Conservation (phyloP, 2,888 invertebrate genomes). For the Coenonympha arcania region DNA sequence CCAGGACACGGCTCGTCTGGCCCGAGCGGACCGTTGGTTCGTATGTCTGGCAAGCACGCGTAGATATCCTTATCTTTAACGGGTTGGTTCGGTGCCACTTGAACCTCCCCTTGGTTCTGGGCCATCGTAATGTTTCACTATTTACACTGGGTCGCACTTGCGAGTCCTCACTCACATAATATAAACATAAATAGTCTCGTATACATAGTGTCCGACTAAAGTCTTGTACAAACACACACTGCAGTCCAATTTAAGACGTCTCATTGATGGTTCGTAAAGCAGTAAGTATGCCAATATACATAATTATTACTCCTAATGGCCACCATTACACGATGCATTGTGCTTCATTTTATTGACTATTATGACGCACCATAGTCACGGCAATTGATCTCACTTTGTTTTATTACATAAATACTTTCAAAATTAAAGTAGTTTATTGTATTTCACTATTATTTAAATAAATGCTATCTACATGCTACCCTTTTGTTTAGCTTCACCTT, state of each 20-base stretch:
- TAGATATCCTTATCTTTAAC: slow-evolving; percentile 70
- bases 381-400: slow-evolving; percentile 42
- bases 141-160: slow-evolving; percentile 59
- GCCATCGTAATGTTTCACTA: slow-evolving; percentile 63
- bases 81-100: slow-evolving; percentile 70
- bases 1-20: slow-evolving; percentile 67
- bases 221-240: slow-evolving; percentile 35
- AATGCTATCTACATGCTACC: slow-evolving; percentile 70
- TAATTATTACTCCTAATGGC: slow-evolving; percentile 74
- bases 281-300: slow-evolving; percentile 73
- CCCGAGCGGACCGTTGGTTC: slow-evolving; percentile 64
- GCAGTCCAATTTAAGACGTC: slow-evolving; percentile 42
- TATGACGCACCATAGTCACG: slow-evolving; percentile 40
- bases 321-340: slow-evolving; percentile 74
- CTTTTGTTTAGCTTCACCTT: slow-evolving; percentile 76
- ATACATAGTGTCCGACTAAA: slow-evolving; percentile 54
- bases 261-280: slow-evolving; percentile 57
- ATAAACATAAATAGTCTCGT: slow-evolving; percentile 37
- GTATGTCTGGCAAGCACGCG: slow-evolving; percentile 74
- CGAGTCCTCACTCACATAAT: slow-evolving; percentile 52
- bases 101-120: slow-evolving; percentile 72
- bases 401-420: slow-evolving; percentile 39
- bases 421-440: slow-evolving; percentile 44
- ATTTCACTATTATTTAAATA: slow-evolving; percentile 55
- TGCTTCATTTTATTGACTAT: slow-evolving; percentile 56